Conservation (phyloP, 2,113 vertebrate genomes). For the Aldabrachelys gigantea region DNA sequence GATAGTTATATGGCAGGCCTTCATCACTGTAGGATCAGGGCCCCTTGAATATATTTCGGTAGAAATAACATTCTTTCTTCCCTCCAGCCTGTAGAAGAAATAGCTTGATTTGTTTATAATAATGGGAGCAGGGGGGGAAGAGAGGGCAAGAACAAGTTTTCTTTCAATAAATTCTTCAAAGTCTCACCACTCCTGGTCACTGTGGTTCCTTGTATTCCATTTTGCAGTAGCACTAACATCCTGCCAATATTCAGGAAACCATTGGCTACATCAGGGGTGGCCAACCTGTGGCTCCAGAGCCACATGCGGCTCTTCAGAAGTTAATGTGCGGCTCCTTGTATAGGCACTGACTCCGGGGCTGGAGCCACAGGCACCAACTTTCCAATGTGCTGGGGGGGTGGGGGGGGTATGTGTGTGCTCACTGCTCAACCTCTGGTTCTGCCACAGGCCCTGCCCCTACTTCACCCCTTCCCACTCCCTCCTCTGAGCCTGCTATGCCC, state of each 20-base stretch:
- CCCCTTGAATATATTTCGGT: not conserved
- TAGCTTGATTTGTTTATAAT: not conserved
- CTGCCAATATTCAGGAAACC: not conserved
- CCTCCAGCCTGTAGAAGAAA: not conserved
- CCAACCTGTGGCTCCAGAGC: too few species aligned
- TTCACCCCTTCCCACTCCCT: too few species aligned
- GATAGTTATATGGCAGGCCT: not conserved
- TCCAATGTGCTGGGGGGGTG: too few species aligned
- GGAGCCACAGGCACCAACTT: too few species aligned
- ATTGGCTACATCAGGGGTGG: not conserved
- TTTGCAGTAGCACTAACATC: not conserved
- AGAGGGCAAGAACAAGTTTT: not conserved
- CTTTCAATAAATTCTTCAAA: rapidly evolving
- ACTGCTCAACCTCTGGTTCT: too few species aligned
- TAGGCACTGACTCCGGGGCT: too few species aligned
- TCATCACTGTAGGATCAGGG: not conserved
- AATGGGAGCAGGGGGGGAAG: not conserved
- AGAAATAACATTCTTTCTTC: not conserved
- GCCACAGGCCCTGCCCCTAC: too few species aligned
- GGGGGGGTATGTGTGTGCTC: too few species aligned
- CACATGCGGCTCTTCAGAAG: too few species aligned
- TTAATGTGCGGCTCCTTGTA: too few species aligned
- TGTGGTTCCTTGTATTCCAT: not conserved
- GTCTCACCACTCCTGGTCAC: not conserved
- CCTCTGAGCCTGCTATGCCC: too few species aligned